Evolutionary conservation across 2,113 vertebrate species (phyloP), one percentile per base, ranked within the genome.

Genomic region (Ifrita kowaldi): DNA sequence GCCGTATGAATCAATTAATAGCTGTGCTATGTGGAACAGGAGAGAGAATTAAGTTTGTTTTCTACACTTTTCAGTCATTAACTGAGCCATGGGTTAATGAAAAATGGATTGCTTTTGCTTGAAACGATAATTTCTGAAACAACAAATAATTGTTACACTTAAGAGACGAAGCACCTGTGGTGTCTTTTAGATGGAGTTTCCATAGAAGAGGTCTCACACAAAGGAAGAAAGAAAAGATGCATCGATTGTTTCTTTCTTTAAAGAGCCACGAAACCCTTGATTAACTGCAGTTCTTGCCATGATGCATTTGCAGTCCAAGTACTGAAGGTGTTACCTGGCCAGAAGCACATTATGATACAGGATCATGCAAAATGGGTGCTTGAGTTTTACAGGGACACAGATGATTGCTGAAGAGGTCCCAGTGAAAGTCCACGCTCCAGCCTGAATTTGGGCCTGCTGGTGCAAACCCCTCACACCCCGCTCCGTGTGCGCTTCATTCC

Each of bases 401-500:
- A 8, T 13, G 46, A 13, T 10, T 57, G 71, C 49, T 39, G 50
- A 44, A 46, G 50, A 63, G 23, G 23, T 68, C 53, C 6, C 1
- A 4, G 30, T 16, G 30, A 4, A 68, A 30, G 7, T 7, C 13
- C 26, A 5, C 1, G 0, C 6, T 18, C 5, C 17, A 2, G 16
- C 39, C 62, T 30, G 55, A 37, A 30, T 47, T 42, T 22, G 32
- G n/a, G 57, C 8, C 37, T 11, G 11, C 16, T 46, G 28, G 35
- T 65, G 62, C 84, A 37, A 79, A 47, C 65, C 33, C 57, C 49
- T 89, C 3, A 0, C 55, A 5, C 33, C 37, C 49, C 50, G 9
- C 60, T 77, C 75, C 1, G 1, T 1, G 5, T 6, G 18, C 10
- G 0, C 50, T 35, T 4, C 2, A 1, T 6, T 53, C n/a, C 3